Base-by-base conservation (phyloP, 2,797 vertebrate genomes). In the Zenarchopterus dispar region DNA sequence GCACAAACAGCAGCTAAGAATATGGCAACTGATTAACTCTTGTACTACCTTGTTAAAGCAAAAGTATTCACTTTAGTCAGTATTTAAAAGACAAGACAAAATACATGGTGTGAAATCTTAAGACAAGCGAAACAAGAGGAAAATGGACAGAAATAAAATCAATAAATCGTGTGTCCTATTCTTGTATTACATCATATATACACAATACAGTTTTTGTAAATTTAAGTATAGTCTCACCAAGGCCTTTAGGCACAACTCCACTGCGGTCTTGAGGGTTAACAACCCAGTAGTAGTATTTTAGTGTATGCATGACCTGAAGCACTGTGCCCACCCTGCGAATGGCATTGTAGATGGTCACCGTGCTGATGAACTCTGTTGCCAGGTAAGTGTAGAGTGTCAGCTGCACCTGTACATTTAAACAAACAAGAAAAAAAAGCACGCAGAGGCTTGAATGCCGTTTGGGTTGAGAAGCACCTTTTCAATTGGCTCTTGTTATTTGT, bases 231-330 rank as follows among this genome's bases (percentile, higher is more conserved):
- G 1, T 31, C 89, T 92, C 70, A 99, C 97, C 98, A 4, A 94
- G 41, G 51, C 96, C 96, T 91, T 98, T 98, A 44, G 98, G 96
- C 17, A 89, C 67, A 59, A 99, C 95, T 41, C 98, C 98, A 50
- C 98, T 99, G 78, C 97, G 95, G 89, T 99, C 94, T 84, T 96
- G 95, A 50, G 98, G 97, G 89, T 96, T 98, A 80, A 95, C 84
- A 10, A 96, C 93, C 98, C 98, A 99, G 86, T 99, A 99, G 86
- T 95, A 99, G 88, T 95, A 98, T 80, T 99, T 99, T 0, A 99
- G 92, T 1, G 96, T 96, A 64, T 99, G 97, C 95, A 98, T 96
- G 87, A 98, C 92, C 84, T 99, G 91, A 18, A 99, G 95, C 31
- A 99, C 97, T 0, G 98, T 99, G 28, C 96, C 97, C 58, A 98